Base-by-base conservation (phyloP, 1,140 invertebrate genomes). In the Bombus turneri region DNA sequence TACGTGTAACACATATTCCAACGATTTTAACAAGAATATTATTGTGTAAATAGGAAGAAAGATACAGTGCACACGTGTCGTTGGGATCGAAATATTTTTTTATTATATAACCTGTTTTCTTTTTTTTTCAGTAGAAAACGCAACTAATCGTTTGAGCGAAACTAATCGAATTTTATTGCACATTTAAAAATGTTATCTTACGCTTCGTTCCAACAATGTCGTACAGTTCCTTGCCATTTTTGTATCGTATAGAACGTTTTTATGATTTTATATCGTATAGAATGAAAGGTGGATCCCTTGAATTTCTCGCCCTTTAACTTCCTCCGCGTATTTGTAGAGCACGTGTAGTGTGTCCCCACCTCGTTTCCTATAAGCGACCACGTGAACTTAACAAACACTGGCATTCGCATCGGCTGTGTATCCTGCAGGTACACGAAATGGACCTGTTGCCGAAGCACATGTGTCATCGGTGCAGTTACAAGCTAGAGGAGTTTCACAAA, bases 371-470 rank as follows among this genome's bases (percentile, higher is more conserved):
- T 13, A 12, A 31, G 13, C 47, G 34, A 79, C 69, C 73, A 59
- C 15, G 18, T 34, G 28, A 77, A 15, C 43, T 43, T 71, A 31
- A 66, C 18, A 18, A 31, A 59, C 18, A 18, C 39, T 18, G 0
- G 74, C n/a, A 75, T 88, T 72, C 39, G 43, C 68, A 66, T 66
- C 66, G 43, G 31, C 22, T 73, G 34, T 86, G 41, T 77, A 74
- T 83, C 83, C 88, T 86, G 34, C 86, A 95, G 94, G 94, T 95
- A n/a, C 94, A 95, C 77, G 92, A 95, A 86, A 92, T 94, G 93
- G 94, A 95, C 82, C 74, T 94, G 53, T 69, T 95, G n/a, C 94
- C 94, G 34, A 95, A 95, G 79, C 92, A 95, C 73, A 94, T 95
- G 91, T 95, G 94, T 73, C 92, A 94, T 74, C 89, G 93, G 1